Evolutionary conservation across 2,113 vertebrate genomes (phyloP), one percentile per base, ranked within the genome.

Genomic region (Scophthalmus maximus): DNA sequence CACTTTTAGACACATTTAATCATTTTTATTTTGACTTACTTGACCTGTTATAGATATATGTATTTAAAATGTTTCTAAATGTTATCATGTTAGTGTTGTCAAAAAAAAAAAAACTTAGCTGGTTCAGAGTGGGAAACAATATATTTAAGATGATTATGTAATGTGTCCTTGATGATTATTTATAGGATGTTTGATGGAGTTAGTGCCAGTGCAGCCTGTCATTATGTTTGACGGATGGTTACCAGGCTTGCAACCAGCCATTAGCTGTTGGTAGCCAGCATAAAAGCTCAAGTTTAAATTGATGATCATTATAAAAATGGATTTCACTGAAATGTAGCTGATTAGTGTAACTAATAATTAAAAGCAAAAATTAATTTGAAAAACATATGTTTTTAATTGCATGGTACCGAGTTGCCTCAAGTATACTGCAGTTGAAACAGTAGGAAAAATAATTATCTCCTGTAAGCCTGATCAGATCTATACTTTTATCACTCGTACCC

Each of bases 231-330:
- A 56, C 53, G 14, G 14, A 51, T 51, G 23, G 23, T 26, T 51
- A 12, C 23, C 11, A 10, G 22, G 22, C 11, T 25, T 8, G 10
- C 49, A 26, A 51, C 49, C 23, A 15, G 49, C 2, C 22, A 52
- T 27, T 29, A 52, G 25, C 23, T 18, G 50, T 27, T 26, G 15
- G 58, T 51, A 69, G 44, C 27, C 51, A 34, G 38, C 53, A 20
- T 59, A n/a, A 56, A 71, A 55, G n/a, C 49, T 17, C n/a, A n/a
- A 36, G 25, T 77, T 50, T 36, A 15, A 73, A 26, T 73, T 64
- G 52, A n/a, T 66, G 23, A 32, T 55, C 8, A 38, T 78, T 26
- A 29, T 32, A 10, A 49, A 11, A 47, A 66, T 53, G n/a, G 6
- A 42, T 64, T 46, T 46, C 18, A 49, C 23, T 32, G n/a, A 63